Conservation (phyloP, 2,797 vertebrate genomes). For the Enoplosus armatus region DNA sequence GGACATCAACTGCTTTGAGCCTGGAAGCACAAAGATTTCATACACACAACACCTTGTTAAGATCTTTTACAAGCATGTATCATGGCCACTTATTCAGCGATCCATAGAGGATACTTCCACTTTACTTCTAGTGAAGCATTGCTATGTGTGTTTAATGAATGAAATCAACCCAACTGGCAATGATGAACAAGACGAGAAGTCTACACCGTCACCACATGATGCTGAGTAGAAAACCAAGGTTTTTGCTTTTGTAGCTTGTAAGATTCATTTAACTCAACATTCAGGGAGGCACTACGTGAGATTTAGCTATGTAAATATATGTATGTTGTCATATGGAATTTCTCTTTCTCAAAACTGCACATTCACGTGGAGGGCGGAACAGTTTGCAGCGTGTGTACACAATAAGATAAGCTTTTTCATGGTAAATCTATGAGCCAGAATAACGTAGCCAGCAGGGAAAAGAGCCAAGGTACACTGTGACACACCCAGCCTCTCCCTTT, state of each 20-base stretch:
- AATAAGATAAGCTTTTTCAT: slow-evolving; percentile 7
- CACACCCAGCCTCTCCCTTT: slow-evolving; percentile 42
- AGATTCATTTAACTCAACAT: background rate
- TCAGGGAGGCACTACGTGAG: background rate
- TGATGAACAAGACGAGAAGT: background rate
- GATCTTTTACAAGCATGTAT: background rate
- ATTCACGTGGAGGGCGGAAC: background rate
- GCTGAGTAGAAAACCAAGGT: background rate
- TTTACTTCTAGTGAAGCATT: background rate
- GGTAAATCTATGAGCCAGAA: slow-evolving; percentile 8
- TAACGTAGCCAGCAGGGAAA: slow-evolving; percentile 6
- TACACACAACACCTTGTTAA: background rate
- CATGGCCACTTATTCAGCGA: background rate
- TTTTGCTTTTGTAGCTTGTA: background rate
- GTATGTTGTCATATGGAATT: background rate
- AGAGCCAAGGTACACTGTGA: slow-evolving; percentile 23
- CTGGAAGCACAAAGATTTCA: background rate
- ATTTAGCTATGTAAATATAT: background rate
- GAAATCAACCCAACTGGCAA: background rate
- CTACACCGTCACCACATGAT: background rate
- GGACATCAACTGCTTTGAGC: too few relatives aligned
- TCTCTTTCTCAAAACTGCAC: background rate
- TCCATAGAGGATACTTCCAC: background rate
- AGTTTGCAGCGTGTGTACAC: background rate
- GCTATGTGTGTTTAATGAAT: background rate